Conservation (phyloP, 2,888 invertebrate genomes). For the Tetragnatha montana region DNA sequence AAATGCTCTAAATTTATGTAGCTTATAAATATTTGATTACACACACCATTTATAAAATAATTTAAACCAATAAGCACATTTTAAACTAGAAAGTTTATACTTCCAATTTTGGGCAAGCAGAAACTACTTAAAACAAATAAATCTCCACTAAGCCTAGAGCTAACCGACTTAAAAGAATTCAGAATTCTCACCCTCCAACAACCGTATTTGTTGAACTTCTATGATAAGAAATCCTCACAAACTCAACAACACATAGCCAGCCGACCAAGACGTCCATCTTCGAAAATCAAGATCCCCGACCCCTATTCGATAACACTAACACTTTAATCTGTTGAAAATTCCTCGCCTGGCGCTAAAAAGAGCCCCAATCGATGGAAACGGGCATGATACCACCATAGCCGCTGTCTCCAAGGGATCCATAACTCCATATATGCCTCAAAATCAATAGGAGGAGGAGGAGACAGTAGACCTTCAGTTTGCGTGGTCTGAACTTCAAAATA, state of each 20-base stretch:
- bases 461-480: slow-evolving; percentile 3
- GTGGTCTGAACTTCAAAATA: slow-evolving; percentile 11
- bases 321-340: not conserved
- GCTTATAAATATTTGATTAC: too few species aligned
- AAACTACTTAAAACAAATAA: too few species aligned
- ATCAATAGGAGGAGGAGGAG: slow-evolving; percentile 6
- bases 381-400: not conserved
- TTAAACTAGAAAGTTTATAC: too few species aligned
- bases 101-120: too few species aligned
- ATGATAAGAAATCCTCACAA: not conserved
- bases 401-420: not conserved
- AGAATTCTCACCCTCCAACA: too few species aligned
- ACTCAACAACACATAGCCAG: not conserved
- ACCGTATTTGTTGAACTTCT: too few species aligned
- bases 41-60: too few species aligned
- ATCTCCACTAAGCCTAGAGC: too few species aligned
- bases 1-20: too few species aligned
- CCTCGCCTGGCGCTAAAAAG: not conserved
- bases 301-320: slow-evolving; percentile 2
- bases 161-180: too few species aligned
- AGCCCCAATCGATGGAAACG: not conserved
- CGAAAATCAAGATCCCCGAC: not conserved
- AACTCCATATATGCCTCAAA: not conserved
- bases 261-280: not conserved
- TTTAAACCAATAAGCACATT: too few species aligned